Conservation (phyloP, 2,113 vertebrate genomes). For the Conger conger region DNA sequence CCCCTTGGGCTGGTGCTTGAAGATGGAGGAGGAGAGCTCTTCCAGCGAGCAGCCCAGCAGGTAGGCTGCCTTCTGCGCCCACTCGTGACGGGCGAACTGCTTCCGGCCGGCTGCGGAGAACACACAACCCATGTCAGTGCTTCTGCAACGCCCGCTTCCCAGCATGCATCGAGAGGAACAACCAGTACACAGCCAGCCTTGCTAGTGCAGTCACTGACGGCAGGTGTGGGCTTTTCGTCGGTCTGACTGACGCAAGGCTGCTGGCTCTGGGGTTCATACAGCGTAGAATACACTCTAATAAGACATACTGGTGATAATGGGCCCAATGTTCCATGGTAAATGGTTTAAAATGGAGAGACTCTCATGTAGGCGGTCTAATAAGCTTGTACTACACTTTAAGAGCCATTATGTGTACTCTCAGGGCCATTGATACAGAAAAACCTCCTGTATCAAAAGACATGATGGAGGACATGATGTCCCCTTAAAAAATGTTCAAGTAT, state of each 20-base stretch:
- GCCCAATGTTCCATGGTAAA: not conserved
- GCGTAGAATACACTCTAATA: not conserved
- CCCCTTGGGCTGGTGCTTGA: conserved; percentile 88
- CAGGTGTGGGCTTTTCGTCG: too few species aligned
- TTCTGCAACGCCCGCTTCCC: not conserved
- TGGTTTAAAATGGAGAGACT: not conserved
- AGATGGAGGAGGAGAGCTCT: conserved; percentile 91
- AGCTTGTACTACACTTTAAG: too few species aligned
- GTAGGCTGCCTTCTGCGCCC: conserved; percentile 96
- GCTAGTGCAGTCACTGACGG: not conserved
- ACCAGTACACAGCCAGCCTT: not conserved
- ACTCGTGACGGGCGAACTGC: conserved; percentile 96
- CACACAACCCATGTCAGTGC: not conserved
- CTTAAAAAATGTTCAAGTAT: too few species aligned
- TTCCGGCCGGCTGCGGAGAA: conserved; percentile 71
- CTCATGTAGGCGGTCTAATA: too few species aligned
- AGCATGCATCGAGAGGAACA: not conserved
- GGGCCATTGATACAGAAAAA: not conserved
- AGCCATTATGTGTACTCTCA: too few species aligned
- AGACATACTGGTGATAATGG: not conserved
- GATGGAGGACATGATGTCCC: not conserved
- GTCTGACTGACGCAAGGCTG: not conserved
- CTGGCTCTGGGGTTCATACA: not conserved
- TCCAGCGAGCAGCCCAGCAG: conserved; percentile 87
- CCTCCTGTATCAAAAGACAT: not conserved